phyloP scores from a whole-genome alignment of 2,797 vertebrate genomes.

The Eremophila alpestris region DNA sequence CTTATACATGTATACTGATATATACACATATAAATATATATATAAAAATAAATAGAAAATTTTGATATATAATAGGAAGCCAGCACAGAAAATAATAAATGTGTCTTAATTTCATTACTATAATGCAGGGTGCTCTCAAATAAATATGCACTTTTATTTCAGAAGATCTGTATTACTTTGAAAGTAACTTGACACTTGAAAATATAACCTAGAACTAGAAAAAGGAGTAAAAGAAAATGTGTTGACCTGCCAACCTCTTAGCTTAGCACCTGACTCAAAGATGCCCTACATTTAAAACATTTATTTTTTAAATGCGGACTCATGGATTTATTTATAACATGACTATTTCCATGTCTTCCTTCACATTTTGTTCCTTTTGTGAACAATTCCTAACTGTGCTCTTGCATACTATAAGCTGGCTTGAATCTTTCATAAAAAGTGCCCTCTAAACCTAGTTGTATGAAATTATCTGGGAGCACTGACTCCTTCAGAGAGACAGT shows the following conservation, averaged over 20 bases:
- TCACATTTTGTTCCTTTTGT: neutral
- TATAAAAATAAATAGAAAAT: neutral
- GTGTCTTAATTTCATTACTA: conserved; percentile 27
- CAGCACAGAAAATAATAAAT: conserved; percentile 14
- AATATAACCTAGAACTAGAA: neutral
- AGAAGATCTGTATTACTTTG: neutral
- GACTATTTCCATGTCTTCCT: neutral
- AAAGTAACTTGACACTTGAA: conserved; percentile 14
- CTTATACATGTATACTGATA: neutral
- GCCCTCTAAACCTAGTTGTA: neutral
- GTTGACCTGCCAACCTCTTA: neutral
- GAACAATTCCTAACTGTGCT: neutral
- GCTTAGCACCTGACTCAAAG: neutral
- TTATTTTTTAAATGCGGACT: neutral
- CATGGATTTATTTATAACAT: neutral
- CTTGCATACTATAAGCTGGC: neutral
- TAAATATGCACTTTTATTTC: neutral
- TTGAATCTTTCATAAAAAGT: neutral
- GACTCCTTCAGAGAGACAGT: neutral
- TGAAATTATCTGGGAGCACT: neutral
- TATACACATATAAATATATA: neutral
- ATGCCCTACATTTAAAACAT: neutral
- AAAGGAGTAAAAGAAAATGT: neutral
- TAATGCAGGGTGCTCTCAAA: neutral
- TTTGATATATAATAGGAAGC: conserved; percentile 17